phyloP scores from a whole-genome alignment of 2,888 invertebrate genomes.

The Steromphala cineraria region DNA sequence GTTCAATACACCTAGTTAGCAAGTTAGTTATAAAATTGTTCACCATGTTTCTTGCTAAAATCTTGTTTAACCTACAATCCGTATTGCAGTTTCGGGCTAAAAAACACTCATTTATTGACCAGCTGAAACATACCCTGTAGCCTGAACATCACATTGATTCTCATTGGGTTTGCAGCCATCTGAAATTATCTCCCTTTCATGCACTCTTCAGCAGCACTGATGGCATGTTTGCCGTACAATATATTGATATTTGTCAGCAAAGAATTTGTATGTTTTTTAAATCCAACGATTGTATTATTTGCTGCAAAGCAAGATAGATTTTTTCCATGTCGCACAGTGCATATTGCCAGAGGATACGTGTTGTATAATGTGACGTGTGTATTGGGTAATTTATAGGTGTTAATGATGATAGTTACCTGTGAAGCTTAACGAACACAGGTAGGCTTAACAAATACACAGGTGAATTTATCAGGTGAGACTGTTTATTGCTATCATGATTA shows the following conservation, averaged over 20 bases:
- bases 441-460: too few relatives aligned
- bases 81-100: background rate
- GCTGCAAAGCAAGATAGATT: background rate
- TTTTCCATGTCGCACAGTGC: background rate
- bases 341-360: background rate
- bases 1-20: background rate
- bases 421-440: too few relatives aligned
- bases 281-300: constrained; percentile 1
- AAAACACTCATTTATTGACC: background rate
- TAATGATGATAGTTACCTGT: too few relatives aligned
- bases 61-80: background rate
- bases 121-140: background rate
- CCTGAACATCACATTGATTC: background rate
- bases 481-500: too few relatives aligned
- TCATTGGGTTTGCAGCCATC: background rate
- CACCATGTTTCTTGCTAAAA: background rate
- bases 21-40: background rate
- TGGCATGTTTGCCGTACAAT: background rate
- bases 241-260: background rate
- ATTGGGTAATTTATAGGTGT: too few relatives aligned
- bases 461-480: too few relatives aligned
- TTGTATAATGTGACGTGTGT: background rate
- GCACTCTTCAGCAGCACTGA: background rate
- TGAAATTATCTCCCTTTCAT: constrained; percentile 16
- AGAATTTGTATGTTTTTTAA: constrained; percentile 17